Conservation (phyloP, 2,113 vertebrate genomes). For the Cranoglanis bouderius region DNA sequence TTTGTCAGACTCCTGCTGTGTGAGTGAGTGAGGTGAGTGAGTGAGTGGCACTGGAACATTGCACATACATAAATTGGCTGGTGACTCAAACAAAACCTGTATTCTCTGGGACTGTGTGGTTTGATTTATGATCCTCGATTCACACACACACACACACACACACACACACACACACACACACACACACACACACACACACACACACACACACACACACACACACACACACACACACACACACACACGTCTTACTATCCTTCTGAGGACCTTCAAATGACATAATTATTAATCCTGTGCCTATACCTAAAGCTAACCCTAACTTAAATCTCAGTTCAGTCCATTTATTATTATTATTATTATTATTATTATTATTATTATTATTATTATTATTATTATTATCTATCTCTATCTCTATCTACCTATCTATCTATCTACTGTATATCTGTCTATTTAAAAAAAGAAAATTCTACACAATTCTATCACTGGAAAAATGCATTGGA, state of each 20-base stretch:
- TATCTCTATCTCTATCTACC: no score
- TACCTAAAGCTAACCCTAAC: background rate
- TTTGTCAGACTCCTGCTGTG: background rate
- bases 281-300: background rate
- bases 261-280: background rate
- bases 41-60: background rate
- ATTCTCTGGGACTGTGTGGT: background rate
- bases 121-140: background rate
- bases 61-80: constrained; percentile 16
- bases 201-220: background rate
- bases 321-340: background rate
- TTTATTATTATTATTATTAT: background rate
- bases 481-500: background rate
- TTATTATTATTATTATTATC: background rate
- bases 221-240: constrained; percentile 6
- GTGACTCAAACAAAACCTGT: constrained; percentile 10
- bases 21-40: background rate
- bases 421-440: no score
- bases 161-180: background rate
- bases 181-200: background rate
- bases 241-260: background rate
- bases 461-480: background rate
- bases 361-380: background rate
- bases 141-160: background rate
- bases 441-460: no score